Evolutionary conservation across 2,888 invertebrate genomes (phyloP).

Genomic region (Melanotus villosus): DNA sequence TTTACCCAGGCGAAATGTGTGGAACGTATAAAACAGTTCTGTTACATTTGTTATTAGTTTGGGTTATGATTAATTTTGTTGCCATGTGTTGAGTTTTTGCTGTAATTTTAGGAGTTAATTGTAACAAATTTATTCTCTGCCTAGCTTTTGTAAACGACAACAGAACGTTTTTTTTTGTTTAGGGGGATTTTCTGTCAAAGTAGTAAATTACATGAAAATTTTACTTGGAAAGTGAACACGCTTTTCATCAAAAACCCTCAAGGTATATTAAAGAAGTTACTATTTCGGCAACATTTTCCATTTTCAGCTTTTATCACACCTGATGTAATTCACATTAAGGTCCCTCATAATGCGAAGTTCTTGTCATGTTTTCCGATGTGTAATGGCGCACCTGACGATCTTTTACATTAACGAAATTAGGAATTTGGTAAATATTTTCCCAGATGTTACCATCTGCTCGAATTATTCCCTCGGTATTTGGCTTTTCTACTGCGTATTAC

Average conservation of each 20-base stretch:
- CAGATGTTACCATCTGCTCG: constrained; percentile 15
- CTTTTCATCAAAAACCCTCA: too few relatives aligned
- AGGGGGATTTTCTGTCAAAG: too few relatives aligned
- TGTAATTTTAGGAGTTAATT: background rate
- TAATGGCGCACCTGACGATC: constrained; percentile 18
- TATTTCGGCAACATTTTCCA: constrained; percentile 4
- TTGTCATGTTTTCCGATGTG: constrained; percentile 13
- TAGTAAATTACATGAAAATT: too few relatives aligned
- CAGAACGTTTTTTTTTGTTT: too few relatives aligned
- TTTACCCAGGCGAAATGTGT: constrained; percentile 14
- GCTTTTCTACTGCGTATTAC: constrained; percentile 11
- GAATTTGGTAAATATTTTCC: constrained; percentile 22
- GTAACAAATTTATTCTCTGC: background rate
- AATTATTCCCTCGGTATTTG: constrained; percentile 17
- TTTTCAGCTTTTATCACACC: constrained; percentile 13
- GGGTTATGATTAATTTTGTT: constrained; percentile 14
- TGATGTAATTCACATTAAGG: constrained; percentile 9
- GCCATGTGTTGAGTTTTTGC: background rate
- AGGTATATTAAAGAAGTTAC: too few relatives aligned
- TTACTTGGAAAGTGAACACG: too few relatives aligned
- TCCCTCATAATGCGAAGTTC: background rate
- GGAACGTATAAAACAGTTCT: background rate
- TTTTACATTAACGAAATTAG: constrained; percentile 24
- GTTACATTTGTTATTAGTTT: constrained; percentile 9
- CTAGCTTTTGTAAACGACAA: too few relatives aligned